Evolutionary conservation across 2,888 invertebrate species (phyloP), one percentile per base, ranked within the genome.

Genomic region (Nemotelus nigrinus): DNA sequence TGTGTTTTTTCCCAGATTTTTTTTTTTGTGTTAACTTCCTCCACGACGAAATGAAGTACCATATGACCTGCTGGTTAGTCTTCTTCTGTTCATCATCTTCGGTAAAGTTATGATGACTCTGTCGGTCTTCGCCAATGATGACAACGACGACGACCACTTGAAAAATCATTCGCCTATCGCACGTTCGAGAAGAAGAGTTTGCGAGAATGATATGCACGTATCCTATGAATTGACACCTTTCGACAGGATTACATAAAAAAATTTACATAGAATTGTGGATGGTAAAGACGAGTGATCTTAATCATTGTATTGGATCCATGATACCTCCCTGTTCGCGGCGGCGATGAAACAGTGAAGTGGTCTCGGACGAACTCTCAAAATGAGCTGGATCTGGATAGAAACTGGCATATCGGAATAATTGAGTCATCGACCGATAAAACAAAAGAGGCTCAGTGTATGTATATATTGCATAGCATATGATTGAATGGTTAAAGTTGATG

Each of bases 91-190:
- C 45, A 39, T 60, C 44, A 65, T 65, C 65, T 41, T 70, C 43
- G 43, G 63, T 63, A 2, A 8, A 70, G 41, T n/a, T 48, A 4
- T 44, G 50, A 60, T 41, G 60, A 25, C 25, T 25, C 25, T 25
- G 25, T 25, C 25, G 0, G 25, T 25, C 25, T 25, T 25, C 25
- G 25, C 1, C 63, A 10, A 41, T 10, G 63, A 7, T 43, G 39
- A 5, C 55, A 70, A 25, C 47, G 39, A n/a, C 55, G 44, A 55
- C 41, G 5, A 44, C 70, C 70, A 47, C 70, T 70, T 70, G 70
- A 70, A 70, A 70, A 70, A 70, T 55, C 70, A 70, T 70, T 70
- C 70, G 43, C 70, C 55, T 53, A 70, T 43, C 53, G 43, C 53
- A 70, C 70, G 70, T 70, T 50, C 68, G 50, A 10, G 47, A 41